Base-by-base conservation (phyloP, 2,888 invertebrate species). In the Platycheirus albimanus region DNA sequence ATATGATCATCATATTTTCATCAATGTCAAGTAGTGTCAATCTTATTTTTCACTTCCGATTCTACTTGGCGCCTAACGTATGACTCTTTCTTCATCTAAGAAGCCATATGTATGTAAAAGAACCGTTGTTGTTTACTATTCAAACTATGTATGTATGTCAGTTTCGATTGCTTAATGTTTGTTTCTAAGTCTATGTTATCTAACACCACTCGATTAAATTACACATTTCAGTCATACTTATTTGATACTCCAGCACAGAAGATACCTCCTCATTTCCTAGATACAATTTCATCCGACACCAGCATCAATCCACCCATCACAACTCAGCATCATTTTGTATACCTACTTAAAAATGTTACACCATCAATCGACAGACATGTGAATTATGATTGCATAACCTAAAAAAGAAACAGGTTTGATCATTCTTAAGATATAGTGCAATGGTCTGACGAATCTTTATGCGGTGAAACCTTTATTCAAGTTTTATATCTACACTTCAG, bases 381-480 rank as follows among this genome's bases (percentile, higher is more conserved):
- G 79, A 75, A 63, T 64, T 75, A 75, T 56, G 79, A 49, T 52
- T 75, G 54, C 79, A 69, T 80, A 80, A 80, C 67, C 67, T 56
- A 38, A 80, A 61, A 45, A 17, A 36, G 3, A 2, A 75, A 67
- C 63, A 11, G 30, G 69, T 75, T 80, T 75, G 69, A 75, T 69
- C 63, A 69, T 75, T 69, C 75, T 75, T 49, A 63, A 63, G 69
- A 52, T 63, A n/a, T n/a, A n/a, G n/a, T n/a, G n/a, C 30, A 33
- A 17, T 30, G 17, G 70, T 61, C 45, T 41, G 36, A 63, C 54
- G 47, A 30, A 54, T 71, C 33, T 58, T 61, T 30, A 54, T 8
- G 6, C 6, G 3, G 51, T 47, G 13, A 61, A 36, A 70, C 61
- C 70, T 43, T 24, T 52, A 58, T 45, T 10, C 11, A 43, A 58